Evolutionary conservation across 1,140 invertebrate genomes (phyloP).

Genomic region (Colletes gigas): DNA sequence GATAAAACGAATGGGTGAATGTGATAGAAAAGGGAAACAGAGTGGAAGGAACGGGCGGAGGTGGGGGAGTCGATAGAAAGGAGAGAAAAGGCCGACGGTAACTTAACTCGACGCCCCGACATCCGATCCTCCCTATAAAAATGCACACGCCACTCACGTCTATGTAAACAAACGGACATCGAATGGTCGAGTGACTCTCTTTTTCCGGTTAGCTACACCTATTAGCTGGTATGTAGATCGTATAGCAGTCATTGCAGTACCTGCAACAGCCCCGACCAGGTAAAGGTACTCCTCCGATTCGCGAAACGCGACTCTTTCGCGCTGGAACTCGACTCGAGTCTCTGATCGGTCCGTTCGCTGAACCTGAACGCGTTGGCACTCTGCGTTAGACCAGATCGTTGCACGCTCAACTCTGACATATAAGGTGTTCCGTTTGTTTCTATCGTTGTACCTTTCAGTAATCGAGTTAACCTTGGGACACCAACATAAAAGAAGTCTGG

Average conservation of each 20-base stretch:
- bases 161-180: slow-evolving; percentile 57
- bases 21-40: slow-evolving; percentile 3
- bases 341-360: slow-evolving; percentile 30
- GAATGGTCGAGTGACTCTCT: slow-evolving; percentile 58
- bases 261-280: slow-evolving; percentile 32
- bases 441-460: neutral
- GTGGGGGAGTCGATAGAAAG: slow-evolving; percentile 26
- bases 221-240: slow-evolving; percentile 56
- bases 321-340: slow-evolving; percentile 43
- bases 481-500: too few relatives aligned
- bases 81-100: slow-evolving; percentile 40
- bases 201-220: slow-evolving; percentile 57
- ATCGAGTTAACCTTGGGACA: too few relatives aligned
- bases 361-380: slow-evolving; percentile 35
- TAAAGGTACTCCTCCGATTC: slow-evolving; percentile 41
- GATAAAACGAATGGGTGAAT: neutral
- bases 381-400: slow-evolving; percentile 4
- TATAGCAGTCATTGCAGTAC: slow-evolving; percentile 47
- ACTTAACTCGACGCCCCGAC: slow-evolving; percentile 51
- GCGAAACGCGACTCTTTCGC: slow-evolving; percentile 49
- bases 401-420: slow-evolving; percentile 10
- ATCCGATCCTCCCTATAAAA: slow-evolving; percentile 55
- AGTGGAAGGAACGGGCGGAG: neutral
- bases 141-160: slow-evolving; percentile 49
- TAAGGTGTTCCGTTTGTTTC: neutral